Percentiles rank a stretch among this genome's conserved stretches.
These are phyloP conservation scores for Papilio polyxenes DNA, from an alignment of 1,140 invertebrate species.

Conservation along the genomic window DNA sequence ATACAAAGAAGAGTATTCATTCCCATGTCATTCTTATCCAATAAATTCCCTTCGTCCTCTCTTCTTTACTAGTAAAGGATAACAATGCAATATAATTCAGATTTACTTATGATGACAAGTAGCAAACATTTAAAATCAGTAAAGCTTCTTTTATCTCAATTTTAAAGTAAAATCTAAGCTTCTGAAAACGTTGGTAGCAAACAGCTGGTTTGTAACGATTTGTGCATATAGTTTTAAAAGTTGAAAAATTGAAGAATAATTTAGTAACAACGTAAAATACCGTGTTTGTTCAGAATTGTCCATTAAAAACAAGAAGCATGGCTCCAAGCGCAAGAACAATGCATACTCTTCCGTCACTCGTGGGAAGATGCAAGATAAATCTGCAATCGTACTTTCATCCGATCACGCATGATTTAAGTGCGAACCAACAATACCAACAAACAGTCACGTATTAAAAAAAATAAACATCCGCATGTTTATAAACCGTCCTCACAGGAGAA, in stretches of 20 bases:
- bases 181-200: too few relatives aligned
- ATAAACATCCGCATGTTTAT: slow-evolving; percentile 41
- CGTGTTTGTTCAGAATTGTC: neutral
- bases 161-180: too few relatives aligned
- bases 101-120: too few relatives aligned
- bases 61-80: neutral
- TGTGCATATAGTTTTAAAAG: too few relatives aligned
- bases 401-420: slow-evolving; percentile 74
- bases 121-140: too few relatives aligned
- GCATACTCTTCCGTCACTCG: slow-evolving; percentile 58
- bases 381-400: slow-evolving; percentile 68
- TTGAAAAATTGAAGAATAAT: neutral
- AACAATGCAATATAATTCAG: neutral
- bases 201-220: too few relatives aligned
- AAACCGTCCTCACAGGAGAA: neutral
- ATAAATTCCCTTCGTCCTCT: too few relatives aligned
- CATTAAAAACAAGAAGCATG: neutral
- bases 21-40: too few relatives aligned
- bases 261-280: neutral
- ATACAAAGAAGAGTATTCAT: too few relatives aligned
- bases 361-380: slow-evolving; percentile 69
- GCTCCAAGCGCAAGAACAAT: slow-evolving; percentile 48
- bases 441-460: slow-evolving; percentile 58
- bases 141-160: too few relatives aligned
- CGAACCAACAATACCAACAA: slow-evolving; percentile 64